Conservation (phyloP, 2,888 invertebrate genomes). For the Allygus modestus region DNA sequence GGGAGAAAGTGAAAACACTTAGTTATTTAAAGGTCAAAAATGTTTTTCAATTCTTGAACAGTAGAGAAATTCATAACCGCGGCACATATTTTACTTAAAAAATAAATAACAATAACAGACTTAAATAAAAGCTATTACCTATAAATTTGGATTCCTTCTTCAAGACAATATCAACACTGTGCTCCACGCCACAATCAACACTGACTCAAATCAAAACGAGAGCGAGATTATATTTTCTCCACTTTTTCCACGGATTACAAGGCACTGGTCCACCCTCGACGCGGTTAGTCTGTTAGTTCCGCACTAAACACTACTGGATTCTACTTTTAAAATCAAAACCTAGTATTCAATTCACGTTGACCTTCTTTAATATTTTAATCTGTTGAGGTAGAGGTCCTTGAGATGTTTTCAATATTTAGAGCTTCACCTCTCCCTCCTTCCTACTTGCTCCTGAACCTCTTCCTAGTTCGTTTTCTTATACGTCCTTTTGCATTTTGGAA, state of each 20-base stretch:
- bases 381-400: background rate
- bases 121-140: too few species aligned
- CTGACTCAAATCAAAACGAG: too few species aligned
- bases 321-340: background rate
- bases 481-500: too few species aligned
- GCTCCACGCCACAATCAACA: too few species aligned
- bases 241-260: background rate
- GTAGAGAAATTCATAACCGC: too few species aligned
- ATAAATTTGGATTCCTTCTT: too few species aligned
- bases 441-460: background rate
- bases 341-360: background rate
- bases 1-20: too few species aligned
- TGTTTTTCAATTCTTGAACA: too few species aligned
- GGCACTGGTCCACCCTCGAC: background rate
- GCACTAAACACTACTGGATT: background rate
- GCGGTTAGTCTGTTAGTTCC: background rate
- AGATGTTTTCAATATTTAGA: background rate
- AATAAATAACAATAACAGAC: too few species aligned
- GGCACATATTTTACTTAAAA: too few species aligned
- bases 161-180: too few species aligned
- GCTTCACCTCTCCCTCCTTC: background rate
- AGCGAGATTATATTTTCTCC: background rate
- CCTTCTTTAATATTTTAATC: conserved; percentile 22
- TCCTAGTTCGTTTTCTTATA: background rate
- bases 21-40: too few species aligned